Percentiles rank a stretch among this genome's conserved stretches.
phyloP scores from a whole-genome alignment of 2,797 vertebrate genomes.

The Pangasius djambal region DNA sequence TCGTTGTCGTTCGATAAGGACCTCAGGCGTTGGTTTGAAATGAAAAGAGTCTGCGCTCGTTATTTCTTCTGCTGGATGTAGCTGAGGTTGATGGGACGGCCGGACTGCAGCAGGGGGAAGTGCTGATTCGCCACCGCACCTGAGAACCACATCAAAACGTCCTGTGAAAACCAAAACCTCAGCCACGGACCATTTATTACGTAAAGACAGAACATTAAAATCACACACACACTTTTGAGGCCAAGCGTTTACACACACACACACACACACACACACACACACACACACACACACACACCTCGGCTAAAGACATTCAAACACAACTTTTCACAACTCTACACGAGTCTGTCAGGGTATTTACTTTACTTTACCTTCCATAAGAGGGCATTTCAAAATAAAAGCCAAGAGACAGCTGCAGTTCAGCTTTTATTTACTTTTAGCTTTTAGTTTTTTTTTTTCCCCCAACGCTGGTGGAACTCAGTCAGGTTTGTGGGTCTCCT shows the following conservation, averaged over 20 bases:
- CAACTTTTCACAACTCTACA: neutral
- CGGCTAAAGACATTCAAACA: neutral
- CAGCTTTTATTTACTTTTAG: neutral
- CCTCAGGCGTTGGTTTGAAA: constrained; percentile 62
- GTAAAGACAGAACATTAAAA: neutral
- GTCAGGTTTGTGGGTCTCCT: neutral
- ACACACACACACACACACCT: neutral
- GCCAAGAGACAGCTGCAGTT: too few relatives aligned
- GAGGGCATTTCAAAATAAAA: neutral
- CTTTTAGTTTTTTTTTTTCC: too few relatives aligned
- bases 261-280: neutral
- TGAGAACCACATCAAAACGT: constrained; percentile 54
- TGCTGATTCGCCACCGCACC: constrained; percentile 88
- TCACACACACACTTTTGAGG: neutral
- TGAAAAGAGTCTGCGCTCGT: constrained; percentile 57
- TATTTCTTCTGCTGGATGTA: constrained; percentile 98
- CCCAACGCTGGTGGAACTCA: neutral
- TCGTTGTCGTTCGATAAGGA: constrained; percentile 66
- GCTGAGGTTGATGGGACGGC: constrained; percentile 88
- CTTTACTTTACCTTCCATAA: neutral
- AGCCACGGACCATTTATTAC: too few relatives aligned
- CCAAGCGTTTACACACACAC: neutral
- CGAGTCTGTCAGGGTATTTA: neutral
- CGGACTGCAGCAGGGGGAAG: constrained; percentile 88
- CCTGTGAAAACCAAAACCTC: neutral